Base-by-base conservation (phyloP, 2,888 invertebrate genomes). In the Carcina quercana region DNA sequence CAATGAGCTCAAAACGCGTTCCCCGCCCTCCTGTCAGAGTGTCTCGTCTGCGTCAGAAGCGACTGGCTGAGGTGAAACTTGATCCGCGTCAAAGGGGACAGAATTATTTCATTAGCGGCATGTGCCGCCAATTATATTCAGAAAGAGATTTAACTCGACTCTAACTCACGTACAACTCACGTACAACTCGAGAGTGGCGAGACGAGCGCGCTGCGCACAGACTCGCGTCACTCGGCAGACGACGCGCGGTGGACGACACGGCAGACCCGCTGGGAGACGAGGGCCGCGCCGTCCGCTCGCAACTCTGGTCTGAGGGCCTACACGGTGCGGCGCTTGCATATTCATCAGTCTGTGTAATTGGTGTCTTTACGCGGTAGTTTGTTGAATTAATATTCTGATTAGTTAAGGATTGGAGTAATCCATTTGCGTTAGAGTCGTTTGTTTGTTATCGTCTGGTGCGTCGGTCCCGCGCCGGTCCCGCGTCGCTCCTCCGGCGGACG, bases 101-200 rank as follows among this genome's bases (percentile, higher is more conserved):
- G 48, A 54, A 56, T 59, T 47, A 63, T 59, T 55, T 56, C 49
- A 61, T 62, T 57, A 59, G 54, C 47, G 52, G 40, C 61, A 58
- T 55, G 51, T 61, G 62, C 55, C 50, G 37, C 47, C 45, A 62
- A 59, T 52, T 48, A 53, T 57, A 54, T 57, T 50, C 53, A 41
- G 34, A 55, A 52, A 54, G 54, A 59, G 53, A 57, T 62, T 55
- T 49, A 51, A 48, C 50, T 53, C 34, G 33, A 8, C 40, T 44
- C 36, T 36, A 46, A 49, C 44, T 45, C 47, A 36, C 42, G 37
- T 15, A 22, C 15, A 28, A 13, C 32, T 28, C 38, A 26, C 6
- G 11, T n/a, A n/a, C 10, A 24, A 24, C 24, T 24, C 29, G 30
- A 21, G 35, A 36, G 47, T 52, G 53, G 55, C 54, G 48, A 35